Evolutionary conservation across 2,113 vertebrate species (phyloP), one percentile per base, ranked within the genome.

Genomic region (Heterocephalus glaber): DNA sequence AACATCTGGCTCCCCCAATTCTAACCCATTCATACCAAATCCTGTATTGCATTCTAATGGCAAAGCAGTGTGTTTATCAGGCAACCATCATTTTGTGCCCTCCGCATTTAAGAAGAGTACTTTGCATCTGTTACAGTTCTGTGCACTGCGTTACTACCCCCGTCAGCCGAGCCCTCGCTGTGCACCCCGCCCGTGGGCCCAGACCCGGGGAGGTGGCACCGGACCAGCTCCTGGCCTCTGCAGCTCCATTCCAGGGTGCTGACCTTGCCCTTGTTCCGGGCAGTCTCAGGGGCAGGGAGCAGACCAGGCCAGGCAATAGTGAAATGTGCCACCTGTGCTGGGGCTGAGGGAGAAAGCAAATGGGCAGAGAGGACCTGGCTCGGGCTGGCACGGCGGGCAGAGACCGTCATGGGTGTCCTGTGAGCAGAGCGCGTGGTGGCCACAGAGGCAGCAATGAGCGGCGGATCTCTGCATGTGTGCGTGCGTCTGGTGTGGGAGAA

Each of bases 61-160:
- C 28, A 33, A 76, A 54, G 35, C 56, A 19, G 28, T 47, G 1
- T 60, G 19, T 76, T 86, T 54, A 11, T 30, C 49, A 58, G 44
- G 52, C 10, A 47, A 20, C 54, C 11, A 14, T 72, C 5, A 11
- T 33, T 54, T 47, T 38, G 0, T 68, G 11, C 11, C 28, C 20
- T 49, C 44, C 33, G 26, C 2, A 1, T 94, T 47, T 52, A 65
- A 47, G 86, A 63, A 89, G 38, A 16, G 13, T 22, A 24, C 20
- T 82, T 80, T 79, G 33, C 3, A 0, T 24, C 16, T n/a, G 38
- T 76, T 17, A 14, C 5, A 8, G 8, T 72, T 52, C 56, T 74
- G 3, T 5, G 8, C 14, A 0, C 0, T 5, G 54, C 6, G 5
- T 0, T 24, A 7, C 16, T 9, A 7, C 3, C 4, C 41, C 13